Base-by-base conservation (phyloP, 2,797 vertebrate species). In the Lemur catta region DNA sequence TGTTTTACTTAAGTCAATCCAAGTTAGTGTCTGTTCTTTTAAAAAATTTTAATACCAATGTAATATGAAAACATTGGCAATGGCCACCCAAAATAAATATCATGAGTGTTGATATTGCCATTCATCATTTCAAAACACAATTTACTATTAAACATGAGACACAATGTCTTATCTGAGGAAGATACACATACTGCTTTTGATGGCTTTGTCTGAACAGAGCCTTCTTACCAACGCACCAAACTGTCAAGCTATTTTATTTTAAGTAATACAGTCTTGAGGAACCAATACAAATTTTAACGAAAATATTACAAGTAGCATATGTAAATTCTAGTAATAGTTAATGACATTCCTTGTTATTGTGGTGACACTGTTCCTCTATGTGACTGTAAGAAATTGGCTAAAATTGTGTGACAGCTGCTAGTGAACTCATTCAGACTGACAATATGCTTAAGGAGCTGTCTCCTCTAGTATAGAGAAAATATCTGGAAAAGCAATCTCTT, bases 391-490 rank as follows among this genome's bases (percentile, higher is more conserved):
- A 97, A 97, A 97, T 48, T 97, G 89, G 75, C 95, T 95, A 89
- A 97, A 97, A 86, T 87, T 97, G 13, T 81, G 38, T 98, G 94
- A 96, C 90, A 97, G 95, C 87, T 97, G 93, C 94, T 96, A 87
- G 65, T 0, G 0, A 97, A 85, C 35, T 86, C 89, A 95, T 71
- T 97, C 74, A 96, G 11, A 95, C 26, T 93, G 91, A 94, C n/a
- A 97, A 65, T 96, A 41, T 89, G 63, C 38, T 93, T 72, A 79
- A 65, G 33, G 33, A 88, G 50, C 30, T 81, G 13, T 82, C 89
- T 94, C 90, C 82, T 84, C 9, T 52, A 55, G 10, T 71, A 18
- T 0, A 2, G 57, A 93, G 92, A 95, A 96, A 43, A 86, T 82
- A 87, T 69, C 94, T 72, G 69, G 3, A 24, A 97, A 97, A 94